Conservation (phyloP, 30 jellyfish, hydroid and myxozoan species). For the Pseudorhiza aurosa region DNA sequence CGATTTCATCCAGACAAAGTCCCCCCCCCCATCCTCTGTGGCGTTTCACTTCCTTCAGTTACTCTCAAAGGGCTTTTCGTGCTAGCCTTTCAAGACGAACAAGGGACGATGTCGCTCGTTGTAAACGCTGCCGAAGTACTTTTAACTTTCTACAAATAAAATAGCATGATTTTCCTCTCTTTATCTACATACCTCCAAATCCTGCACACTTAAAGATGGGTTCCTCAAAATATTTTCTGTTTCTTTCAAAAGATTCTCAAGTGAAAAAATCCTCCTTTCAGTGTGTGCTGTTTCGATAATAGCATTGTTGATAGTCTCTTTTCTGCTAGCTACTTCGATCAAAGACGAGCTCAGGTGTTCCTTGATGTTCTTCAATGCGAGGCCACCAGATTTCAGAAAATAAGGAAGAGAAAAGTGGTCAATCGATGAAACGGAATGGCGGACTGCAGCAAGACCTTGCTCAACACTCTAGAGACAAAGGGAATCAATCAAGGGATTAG, state of each 20-base stretch:
- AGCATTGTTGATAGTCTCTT: constrained; percentile 25
- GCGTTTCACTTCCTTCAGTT: no score
- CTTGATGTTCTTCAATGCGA: constrained; percentile 36
- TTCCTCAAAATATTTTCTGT: constrained; percentile 9
- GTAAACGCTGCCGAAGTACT: no score
- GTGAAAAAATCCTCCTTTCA: constrained; percentile 3
- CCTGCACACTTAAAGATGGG: no score
- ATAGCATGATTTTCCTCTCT: no score
- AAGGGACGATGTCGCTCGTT: no score
- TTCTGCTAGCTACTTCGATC: constrained; percentile 40
- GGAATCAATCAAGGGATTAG: neutral
- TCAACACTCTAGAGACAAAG: constrained; percentile 27
- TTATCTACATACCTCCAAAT: no score
- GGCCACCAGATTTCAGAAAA: constrained; percentile 39
- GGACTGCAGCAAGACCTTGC: constrained; percentile 30
- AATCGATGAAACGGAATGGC: constrained; percentile 24
- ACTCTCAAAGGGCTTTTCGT: no score
- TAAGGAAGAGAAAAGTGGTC: constrained; percentile 21
- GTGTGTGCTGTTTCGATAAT: constrained; percentile 3
- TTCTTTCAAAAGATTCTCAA: neutral
- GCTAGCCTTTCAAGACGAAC: no score
- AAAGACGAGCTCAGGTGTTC: constrained; percentile 45
- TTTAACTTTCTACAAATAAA: no score
- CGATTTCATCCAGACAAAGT: no score
- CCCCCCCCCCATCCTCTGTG: no score